Conservation (phyloP, 2,113 vertebrate genomes). For the Myotis lucifugus region DNA sequence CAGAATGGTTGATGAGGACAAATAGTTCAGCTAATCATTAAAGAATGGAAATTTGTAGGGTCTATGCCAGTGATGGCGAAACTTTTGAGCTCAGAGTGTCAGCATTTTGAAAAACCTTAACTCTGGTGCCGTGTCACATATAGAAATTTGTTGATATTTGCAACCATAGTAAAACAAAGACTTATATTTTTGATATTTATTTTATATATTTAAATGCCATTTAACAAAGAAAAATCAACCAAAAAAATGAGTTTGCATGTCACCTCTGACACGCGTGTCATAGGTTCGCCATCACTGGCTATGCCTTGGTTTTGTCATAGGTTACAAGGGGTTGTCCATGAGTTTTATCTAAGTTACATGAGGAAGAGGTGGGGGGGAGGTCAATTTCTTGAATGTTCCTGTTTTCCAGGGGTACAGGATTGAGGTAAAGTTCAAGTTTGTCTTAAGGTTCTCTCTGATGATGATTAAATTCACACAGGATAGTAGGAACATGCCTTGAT, state of each 20-base stretch:
- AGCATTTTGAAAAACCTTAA: too few species aligned
- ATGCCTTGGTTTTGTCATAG: not conserved
- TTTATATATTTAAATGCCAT: too few species aligned
- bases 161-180: too few species aligned
- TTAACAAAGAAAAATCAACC: too few species aligned
- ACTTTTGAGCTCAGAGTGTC: too few species aligned
- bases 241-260: too few species aligned
- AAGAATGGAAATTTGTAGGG: not conserved
- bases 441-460: not conserved
- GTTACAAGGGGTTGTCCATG: not conserved
- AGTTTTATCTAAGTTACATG: conserved; percentile 12
- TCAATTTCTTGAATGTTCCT: not conserved
- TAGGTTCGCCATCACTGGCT: too few species aligned
- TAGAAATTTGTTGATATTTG: too few species aligned
- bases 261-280: too few species aligned
- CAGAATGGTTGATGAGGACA: not conserved
- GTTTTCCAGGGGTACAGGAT: not conserved
- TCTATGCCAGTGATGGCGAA: not conserved
- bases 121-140: too few species aligned
- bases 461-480: not conserved
- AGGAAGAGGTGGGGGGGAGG: not conserved
- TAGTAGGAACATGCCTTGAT: not conserved
- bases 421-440: not conserved
- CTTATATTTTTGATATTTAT: too few species aligned
- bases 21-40: not conserved